Evolutionary conservation across 2,888 invertebrate species (phyloP).

Genomic region (Lucinisca nassula): DNA sequence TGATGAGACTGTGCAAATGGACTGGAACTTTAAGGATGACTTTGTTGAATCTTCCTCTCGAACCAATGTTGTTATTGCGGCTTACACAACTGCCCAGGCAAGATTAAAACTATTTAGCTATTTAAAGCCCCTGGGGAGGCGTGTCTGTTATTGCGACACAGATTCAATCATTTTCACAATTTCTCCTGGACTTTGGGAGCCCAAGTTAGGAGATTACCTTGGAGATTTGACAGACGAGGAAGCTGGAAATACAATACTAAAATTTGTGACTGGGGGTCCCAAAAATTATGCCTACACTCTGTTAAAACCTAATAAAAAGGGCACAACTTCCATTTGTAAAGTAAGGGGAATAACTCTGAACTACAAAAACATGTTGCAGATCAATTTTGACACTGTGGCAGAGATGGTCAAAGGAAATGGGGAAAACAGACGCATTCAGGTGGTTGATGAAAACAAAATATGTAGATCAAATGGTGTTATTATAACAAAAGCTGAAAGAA

Average conservation of each 20-base stretch:
- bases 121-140: not conserved
- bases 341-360: not conserved
- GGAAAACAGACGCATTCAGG: too few relatives aligned
- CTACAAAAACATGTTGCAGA: too few relatives aligned
- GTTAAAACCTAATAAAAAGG: not conserved
- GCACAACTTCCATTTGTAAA: not conserved
- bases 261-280: not conserved
- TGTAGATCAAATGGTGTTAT: too few relatives aligned
- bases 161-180: not conserved
- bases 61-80: too few relatives aligned
- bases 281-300: not conserved
- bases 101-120: not conserved
- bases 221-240: not conserved
- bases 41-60: too few relatives aligned
- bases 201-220: too few relatives aligned
- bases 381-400: too few relatives aligned
- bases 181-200: not conserved
- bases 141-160: not conserved
- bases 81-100: not conserved
- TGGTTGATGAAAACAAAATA: too few relatives aligned
- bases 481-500: too few relatives aligned
- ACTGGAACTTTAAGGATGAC: too few relatives aligned
- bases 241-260: not conserved
- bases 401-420: too few relatives aligned
- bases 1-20: slow-evolving; percentile 51